Evolutionary conservation across 2,113 vertebrate genomes (phyloP), one percentile per base, ranked within the genome.

Genomic region (Oceanodroma tethys): DNA sequence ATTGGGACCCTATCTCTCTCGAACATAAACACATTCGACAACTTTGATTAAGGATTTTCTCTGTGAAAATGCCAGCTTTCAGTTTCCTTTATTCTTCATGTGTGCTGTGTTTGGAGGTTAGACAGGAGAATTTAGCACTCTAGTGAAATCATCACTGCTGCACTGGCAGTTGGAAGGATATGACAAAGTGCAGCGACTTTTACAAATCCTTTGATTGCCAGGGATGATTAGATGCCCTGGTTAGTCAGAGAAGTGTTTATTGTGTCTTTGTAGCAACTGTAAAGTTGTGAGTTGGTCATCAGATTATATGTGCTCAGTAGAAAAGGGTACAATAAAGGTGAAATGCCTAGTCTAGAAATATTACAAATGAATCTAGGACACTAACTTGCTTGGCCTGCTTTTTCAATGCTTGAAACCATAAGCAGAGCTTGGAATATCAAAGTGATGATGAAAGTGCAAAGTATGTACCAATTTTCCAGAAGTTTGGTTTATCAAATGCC

Each of bases 121-220:
- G 47, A 86, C 25, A 67, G 94, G 60, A 68, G 84, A 94, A 95
- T 91, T 80, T 78, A 81, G 50, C 56, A 50, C 60, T 89, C 5
- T 4, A 34, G 36, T 40, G 52, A 94, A 96, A 95, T 56, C 81
- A 67, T 85, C 80, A 30, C 11, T 48, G 56, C 66, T 95, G 60
- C 59, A 88, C 73, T 71, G 66, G 81, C 74, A 94, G 80, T 81
- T 96, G 83, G 83, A 95, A 94, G 48, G 75, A 75, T 53, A 56
- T 83, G 93, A 96, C 81, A 86, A 94, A 96, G 88, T 88, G 88
- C 95, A 91, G 58, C 96, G 98, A 97, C 95, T 98, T 97, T 98
- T 96, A 92, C 56, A 95, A 96, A 93, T 88, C 72, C 75, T 97
- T 87, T 96, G 92, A 93, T 95, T 94, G 62, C 68, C 19, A 34